These are phyloP conservation scores for Pithys albifrons DNA, from an alignment of 2,113 vertebrate genomes.

Conservation along the genomic window DNA sequence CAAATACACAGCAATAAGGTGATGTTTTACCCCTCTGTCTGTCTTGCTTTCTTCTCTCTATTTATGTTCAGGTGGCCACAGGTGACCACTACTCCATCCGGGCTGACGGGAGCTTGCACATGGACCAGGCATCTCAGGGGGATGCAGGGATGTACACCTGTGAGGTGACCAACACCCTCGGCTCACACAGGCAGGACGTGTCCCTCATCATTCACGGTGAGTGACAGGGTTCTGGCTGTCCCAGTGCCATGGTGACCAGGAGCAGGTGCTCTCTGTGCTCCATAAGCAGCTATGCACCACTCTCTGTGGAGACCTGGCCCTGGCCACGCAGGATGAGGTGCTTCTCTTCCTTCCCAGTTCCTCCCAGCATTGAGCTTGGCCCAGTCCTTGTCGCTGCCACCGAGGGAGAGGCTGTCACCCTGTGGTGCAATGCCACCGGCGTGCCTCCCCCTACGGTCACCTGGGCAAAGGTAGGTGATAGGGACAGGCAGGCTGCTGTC, in stretches of 20 bases:
- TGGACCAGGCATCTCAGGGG: conserved; percentile 68
- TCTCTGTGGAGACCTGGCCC: rapidly evolving
- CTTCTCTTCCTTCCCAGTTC: conserved; percentile 76
- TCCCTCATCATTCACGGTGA: conserved; percentile 83
- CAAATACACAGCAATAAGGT: rapidly evolving
- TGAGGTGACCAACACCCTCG: conserved; percentile 81
- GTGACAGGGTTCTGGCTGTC: not conserved
- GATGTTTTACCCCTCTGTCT: rapidly evolving
- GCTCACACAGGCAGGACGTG: conserved; percentile 77
- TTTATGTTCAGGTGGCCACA: conserved; percentile 68
- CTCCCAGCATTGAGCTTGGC: conserved; percentile 84
- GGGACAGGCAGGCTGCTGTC: not conserved
- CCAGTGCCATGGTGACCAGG: rapidly evolving
- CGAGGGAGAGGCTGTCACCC: conserved; percentile 78
- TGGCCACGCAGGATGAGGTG: not conserved
- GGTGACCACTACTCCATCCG: conserved; percentile 68
- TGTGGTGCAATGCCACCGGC: conserved; percentile 80
- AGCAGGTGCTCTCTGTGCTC: rapidly evolving
- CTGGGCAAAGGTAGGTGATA: conserved; percentile 86
- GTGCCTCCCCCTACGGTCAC: conserved; percentile 80
- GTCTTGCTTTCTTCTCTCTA: not conserved
- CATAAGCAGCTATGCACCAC: not conserved
- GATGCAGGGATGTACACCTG: conserved; percentile 85
- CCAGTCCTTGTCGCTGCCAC: conserved; percentile 79
- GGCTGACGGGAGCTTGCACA: conserved; percentile 85